A percentile compares a stretch with the other conserved stretches of the same genome.
Conservation (phyloP, 2,888 invertebrate species). For the Netelia melanura region DNA sequence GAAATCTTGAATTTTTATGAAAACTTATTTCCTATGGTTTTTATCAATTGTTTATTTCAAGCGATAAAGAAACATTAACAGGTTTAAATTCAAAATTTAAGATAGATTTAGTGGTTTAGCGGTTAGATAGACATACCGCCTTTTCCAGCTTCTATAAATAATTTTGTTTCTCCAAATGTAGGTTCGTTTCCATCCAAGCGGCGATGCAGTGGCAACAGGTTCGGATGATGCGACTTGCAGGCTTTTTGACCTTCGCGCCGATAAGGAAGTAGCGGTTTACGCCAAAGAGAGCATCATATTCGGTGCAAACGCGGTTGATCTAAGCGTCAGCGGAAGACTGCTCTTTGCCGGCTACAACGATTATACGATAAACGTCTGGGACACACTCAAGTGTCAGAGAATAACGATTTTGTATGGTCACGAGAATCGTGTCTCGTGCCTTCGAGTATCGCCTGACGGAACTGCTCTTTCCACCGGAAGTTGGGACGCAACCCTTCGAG, state of each 20-base stretch:
- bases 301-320: constrained; percentile 98
- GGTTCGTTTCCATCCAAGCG: constrained; percentile 99
- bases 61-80: not conserved
- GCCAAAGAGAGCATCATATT: constrained; percentile 98
- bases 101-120: too few relatives aligned
- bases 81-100: too few relatives aligned
- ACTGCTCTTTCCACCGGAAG: constrained; percentile 98
- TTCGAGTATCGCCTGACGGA: constrained; percentile 98
- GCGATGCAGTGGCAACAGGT: constrained; percentile 99
- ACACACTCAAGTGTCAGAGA: constrained; percentile 96
- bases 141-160: not conserved
- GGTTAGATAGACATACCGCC: too few relatives aligned
- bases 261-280: constrained; percentile 98
- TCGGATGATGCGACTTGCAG: constrained; percentile 99
- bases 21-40: not conserved
- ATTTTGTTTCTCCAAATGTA: constrained; percentile 61
- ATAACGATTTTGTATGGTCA: constrained; percentile 97
- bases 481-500: constrained; percentile 97
- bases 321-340: constrained; percentile 97
- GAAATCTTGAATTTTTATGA: too few relatives aligned
- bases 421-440: constrained; percentile 96
- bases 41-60: not conserved
- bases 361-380: constrained; percentile 99
- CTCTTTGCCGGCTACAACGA: constrained; percentile 99
- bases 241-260: constrained; percentile 98